phyloP scores from a whole-genome alignment of 2,797 vertebrate species.

The Spinibarbus caldwelli region DNA sequence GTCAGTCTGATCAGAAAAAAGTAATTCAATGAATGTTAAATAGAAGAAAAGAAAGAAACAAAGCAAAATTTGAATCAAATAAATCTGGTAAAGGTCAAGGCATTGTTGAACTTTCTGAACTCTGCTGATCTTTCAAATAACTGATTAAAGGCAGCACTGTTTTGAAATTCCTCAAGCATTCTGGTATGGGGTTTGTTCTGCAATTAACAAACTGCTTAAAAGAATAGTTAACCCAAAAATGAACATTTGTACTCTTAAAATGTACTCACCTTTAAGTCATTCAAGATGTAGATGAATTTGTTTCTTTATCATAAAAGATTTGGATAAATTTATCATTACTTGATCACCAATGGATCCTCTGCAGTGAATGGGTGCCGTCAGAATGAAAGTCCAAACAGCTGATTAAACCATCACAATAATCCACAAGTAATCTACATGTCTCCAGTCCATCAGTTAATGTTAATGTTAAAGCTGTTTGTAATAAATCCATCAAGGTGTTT shows the following conservation, averaged over 20 bases:
- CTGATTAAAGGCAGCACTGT: neutral
- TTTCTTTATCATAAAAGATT: neutral
- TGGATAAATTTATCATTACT: neutral
- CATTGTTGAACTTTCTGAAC: neutral
- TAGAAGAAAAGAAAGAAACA: constrained; percentile 5
- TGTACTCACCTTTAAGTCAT: neutral
- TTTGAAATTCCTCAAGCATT: neutral
- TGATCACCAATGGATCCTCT: neutral
- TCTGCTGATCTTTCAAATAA: constrained; percentile 2
- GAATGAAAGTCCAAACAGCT: neutral
- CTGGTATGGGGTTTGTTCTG: neutral
- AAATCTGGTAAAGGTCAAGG: neutral
- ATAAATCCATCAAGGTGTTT: neutral
- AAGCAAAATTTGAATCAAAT: constrained; percentile 30
- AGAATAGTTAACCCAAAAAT: neutral
- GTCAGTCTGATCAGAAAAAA: constrained; percentile 44
- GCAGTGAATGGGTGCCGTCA: neutral
- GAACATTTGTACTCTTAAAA: neutral
- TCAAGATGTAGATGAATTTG: neutral
- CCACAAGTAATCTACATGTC: neutral
- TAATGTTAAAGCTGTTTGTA: neutral
- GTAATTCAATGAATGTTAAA: constrained; percentile 37
- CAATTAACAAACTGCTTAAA: neutral
- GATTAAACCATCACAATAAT: neutral
- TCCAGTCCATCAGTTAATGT: neutral